Percentiles rank a stretch among this genome's conserved stretches.
Evolutionary conservation across 2,888 invertebrate species (phyloP).

Genomic region (Cosmia trapezina): DNA sequence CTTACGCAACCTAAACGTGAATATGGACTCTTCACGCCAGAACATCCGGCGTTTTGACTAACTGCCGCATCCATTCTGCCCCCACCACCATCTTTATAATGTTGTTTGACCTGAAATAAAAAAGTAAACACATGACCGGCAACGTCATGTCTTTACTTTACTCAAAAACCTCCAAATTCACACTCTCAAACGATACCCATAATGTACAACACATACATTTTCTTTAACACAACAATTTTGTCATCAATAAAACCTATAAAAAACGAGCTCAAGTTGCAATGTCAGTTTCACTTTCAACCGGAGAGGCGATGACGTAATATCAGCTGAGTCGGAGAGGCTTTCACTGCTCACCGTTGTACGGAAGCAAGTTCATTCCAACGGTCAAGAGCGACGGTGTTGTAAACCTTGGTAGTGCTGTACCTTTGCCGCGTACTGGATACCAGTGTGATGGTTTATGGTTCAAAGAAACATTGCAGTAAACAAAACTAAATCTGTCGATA

Average conservation of each 20-base stretch:
- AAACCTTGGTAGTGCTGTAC: conserved; percentile 6
- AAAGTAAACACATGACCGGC: too few species aligned
- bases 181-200: neutral
- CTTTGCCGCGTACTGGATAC: neutral
- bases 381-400: conserved; percentile 56
- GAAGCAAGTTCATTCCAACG: conserved; percentile 60
- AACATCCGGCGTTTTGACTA: neutral
- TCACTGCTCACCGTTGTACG: conserved; percentile 44
- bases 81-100: neutral
- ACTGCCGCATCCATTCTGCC: neutral
- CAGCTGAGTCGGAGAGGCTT: conserved; percentile 56
- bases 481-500: neutral
- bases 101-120: neutral
- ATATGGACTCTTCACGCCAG: too few species aligned
- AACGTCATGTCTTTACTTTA: too few species aligned
- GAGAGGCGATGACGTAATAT: conserved; percentile 51
- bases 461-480: neutral
- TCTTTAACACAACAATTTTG: conserved; percentile 24
- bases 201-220: conserved; percentile 33
- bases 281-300: conserved; percentile 64
- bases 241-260: conserved; percentile 49
- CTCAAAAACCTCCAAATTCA: conserved; percentile 12
- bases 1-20: too few species aligned
- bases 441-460: neutral
- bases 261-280: conserved; percentile 53